These are phyloP conservation scores for Spea hammondii DNA, from an alignment of 2,797 vertebrate species.

Conservation along the genomic window DNA sequence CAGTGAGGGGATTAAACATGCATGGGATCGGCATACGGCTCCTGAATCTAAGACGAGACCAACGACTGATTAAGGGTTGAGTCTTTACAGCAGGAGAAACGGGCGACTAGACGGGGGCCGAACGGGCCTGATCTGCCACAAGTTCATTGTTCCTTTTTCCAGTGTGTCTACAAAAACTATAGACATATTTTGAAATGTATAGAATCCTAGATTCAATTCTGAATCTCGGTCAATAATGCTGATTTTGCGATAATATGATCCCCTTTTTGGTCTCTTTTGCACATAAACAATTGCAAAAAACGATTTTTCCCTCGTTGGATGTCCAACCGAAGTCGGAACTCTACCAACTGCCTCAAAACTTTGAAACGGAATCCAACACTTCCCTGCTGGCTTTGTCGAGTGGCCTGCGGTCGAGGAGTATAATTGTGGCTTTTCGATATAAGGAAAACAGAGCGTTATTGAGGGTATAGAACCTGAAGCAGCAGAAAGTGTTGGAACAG, in stretches of 20 bases:
- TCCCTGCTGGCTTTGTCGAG: conserved; percentile 53
- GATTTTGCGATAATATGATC: conserved; percentile 30
- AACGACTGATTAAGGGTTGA: too few species aligned
- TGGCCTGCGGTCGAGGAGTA: conserved; percentile 50
- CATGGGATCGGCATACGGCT: too few species aligned
- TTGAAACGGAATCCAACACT: conserved; percentile 51
- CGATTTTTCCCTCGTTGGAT: conserved; percentile 32
- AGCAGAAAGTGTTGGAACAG: conserved; percentile 45
- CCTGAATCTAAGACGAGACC: too few species aligned
- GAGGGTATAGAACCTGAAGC: not conserved
- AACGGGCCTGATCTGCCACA: too few species aligned
- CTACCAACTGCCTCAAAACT: conserved; percentile 52
- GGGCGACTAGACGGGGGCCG: too few species aligned
- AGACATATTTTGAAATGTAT: conserved; percentile 35
- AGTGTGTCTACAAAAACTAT: too few species aligned
- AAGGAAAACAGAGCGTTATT: conserved; percentile 46
- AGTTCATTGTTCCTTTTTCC: too few species aligned
- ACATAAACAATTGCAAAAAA: conserved; percentile 14
- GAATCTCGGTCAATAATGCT: conserved; percentile 18
- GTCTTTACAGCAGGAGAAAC: too few species aligned
- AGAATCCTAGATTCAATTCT: conserved; percentile 13
- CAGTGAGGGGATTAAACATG: too few species aligned
- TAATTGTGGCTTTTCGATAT: conserved; percentile 54
- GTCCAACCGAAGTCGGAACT: not conserved
- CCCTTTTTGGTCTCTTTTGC: conserved; percentile 16